Evolutionary conservation across 1,140 invertebrate genomes (phyloP).

Genomic region (Elysia chlorotica): DNA sequence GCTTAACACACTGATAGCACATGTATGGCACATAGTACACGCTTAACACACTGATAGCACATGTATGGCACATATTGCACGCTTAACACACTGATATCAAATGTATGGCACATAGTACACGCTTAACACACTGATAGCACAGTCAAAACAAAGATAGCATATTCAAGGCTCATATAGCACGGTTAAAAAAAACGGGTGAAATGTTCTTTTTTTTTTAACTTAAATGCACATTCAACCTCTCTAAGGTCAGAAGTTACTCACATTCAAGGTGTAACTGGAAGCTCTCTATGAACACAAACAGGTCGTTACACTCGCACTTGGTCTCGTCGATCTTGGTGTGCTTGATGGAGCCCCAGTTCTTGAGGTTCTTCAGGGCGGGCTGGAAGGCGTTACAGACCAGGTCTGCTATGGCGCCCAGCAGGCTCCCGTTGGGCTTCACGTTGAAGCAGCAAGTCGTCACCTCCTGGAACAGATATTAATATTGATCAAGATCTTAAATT

Average conservation of each 20-base stretch:
- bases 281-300: conserved; percentile 36
- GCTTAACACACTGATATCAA: background rate
- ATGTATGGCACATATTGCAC: background rate
- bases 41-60: background rate
- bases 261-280: conserved; percentile 42
- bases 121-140: no score
- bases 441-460: background rate
- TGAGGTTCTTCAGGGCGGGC: conserved; percentile 29
- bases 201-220: background rate
- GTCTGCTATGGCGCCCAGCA: conserved; percentile 39
- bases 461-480: background rate
- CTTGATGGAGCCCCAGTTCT: conserved; percentile 36
- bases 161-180: background rate
- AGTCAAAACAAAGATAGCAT: no score
- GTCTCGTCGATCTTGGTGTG: conserved; percentile 33
- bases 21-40: no score
- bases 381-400: conserved; percentile 34
- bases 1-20: conserved; percentile 28
- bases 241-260: conserved; percentile 19
- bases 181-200: background rate
- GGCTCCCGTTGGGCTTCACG: conserved; percentile 13
- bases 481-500: background rate
- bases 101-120: background rate
- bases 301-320: conserved; percentile 28
- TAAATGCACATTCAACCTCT: background rate